Evolutionary conservation across 1,140 invertebrate genomes (phyloP), one percentile per base, ranked within the genome.

Genomic region (Mylabris phalerata): DNA sequence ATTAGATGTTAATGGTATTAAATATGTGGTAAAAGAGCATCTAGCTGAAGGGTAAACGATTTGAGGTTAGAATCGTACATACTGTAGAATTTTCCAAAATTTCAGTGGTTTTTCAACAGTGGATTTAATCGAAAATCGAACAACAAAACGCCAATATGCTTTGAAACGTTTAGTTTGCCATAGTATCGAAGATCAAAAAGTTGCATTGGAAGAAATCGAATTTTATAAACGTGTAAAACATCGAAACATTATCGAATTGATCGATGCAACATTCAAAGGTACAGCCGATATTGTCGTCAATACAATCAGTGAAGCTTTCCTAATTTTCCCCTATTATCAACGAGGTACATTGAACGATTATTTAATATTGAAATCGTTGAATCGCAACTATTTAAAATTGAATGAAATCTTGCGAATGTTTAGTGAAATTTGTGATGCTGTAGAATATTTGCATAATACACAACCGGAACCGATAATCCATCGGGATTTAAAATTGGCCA

Each of bases 41-140:
- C 77, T 92, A 38, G 90, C 87, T 50, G 84, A 90, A 76, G 90
- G 90, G 89, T 88, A 82, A 81, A 73, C 24, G 3, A 44, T 42
- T 26, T 9, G 5, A 7, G 32, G 25, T 49, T 50, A 58, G 50
- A 43, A 42, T 47, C 39, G 42, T 9, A 25, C 3, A 32, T 6
- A 50, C 6, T n/a, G 9, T 9, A 3, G 6, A 5, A 27, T 52
- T 55, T 41, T 54, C 57, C 45, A 67, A 67, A 55, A 65, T 78
- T 82, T 58, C 71, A 93, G 91, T 25, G 91, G 90, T 13, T 93
- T 93, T 68, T 92, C 90, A 70, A 84, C 84, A 57, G 88, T 94
- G 52, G 84, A 87, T 65, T 75, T 93, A 59, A 84, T 89, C 2
- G 87, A 92, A 73, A 86, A 92, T 75, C 65, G 75, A n/a, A 56